Evolutionary conservation across 2,888 invertebrate species (phyloP).

Genomic region (Tetragonula carbonaria): DNA sequence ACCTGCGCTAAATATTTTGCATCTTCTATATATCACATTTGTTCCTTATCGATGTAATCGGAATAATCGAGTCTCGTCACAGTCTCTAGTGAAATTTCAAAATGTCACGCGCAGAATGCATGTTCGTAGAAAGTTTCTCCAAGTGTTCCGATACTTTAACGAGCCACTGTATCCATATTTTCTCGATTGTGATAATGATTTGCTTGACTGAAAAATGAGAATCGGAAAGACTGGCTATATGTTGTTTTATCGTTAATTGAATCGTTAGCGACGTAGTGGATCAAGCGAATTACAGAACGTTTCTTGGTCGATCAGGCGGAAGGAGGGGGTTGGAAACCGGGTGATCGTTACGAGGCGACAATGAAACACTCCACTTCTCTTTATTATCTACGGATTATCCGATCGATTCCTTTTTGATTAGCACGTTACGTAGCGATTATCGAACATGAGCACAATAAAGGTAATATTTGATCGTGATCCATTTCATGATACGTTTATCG

Average conservation of each 20-base stretch:
- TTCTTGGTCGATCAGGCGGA: slow-evolving; percentile 1
- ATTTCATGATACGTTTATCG: neutral
- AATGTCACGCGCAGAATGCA: neutral
- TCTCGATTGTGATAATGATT: slow-evolving; percentile 32
- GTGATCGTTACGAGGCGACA: neutral
- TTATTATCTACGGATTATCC: neutral
- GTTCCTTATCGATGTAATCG: neutral
- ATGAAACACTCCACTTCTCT: neutral
- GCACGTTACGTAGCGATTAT: neutral
- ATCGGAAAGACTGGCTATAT: slow-evolving; percentile 21
- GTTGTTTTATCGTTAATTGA: slow-evolving; percentile 21
- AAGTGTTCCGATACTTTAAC: neutral
- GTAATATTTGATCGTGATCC: neutral
- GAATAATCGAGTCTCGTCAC: neutral
- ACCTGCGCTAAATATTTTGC: too few relatives aligned
- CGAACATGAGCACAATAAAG: neutral
- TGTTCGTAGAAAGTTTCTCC: neutral
- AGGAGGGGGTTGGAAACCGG: neutral
- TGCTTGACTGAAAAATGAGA: slow-evolving; percentile 16
- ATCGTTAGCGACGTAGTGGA: neutral
- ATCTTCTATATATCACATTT: neutral
- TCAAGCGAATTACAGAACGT: neutral
- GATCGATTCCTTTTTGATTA: neutral
- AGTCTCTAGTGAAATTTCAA: neutral
- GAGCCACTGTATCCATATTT: neutral